phyloP scores from a whole-genome alignment of 2,888 invertebrate species.

The Pyralis farinalis region DNA sequence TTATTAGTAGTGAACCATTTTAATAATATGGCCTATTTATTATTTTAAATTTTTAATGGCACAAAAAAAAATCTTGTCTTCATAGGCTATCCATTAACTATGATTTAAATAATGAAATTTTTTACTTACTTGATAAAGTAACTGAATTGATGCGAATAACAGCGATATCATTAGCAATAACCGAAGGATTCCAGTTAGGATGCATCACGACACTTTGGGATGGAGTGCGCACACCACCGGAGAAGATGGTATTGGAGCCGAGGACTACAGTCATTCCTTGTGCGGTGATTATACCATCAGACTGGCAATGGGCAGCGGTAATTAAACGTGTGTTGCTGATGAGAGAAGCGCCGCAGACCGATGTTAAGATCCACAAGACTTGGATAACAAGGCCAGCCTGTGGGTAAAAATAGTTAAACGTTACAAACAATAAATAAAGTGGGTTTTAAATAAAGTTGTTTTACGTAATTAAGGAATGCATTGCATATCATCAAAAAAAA shows the following conservation, averaged over 20 bases:
- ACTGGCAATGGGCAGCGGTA: conserved; percentile 35
- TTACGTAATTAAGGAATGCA: no score
- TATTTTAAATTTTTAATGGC: no score
- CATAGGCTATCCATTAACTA: no score
- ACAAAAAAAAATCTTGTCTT: no score
- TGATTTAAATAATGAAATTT: no score
- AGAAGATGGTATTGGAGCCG: conserved; percentile 25
- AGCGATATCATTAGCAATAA: neutral
- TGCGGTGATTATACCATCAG: conserved; percentile 20
- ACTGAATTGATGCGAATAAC: conserved; percentile 19
- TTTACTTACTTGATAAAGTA: conserved; percentile 28
- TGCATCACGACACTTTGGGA: conserved; percentile 17
- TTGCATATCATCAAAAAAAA: no score
- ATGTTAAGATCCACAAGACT: conserved; percentile 30
- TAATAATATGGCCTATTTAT: no score
- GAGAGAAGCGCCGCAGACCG: conserved; percentile 30
- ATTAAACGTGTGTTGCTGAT: conserved; percentile 22
- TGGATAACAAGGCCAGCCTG: conserved; percentile 48
- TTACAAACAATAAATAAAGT: no score
- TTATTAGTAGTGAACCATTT: no score
- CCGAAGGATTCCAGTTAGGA: neutral
- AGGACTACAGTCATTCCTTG: conserved; percentile 27
- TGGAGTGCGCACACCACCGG: conserved; percentile 23
- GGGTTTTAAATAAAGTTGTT: no score
- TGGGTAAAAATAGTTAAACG: no score